Percentiles rank a stretch among this genome's conserved stretches.
Evolutionary conservation across 2,113 vertebrate species (phyloP).

Genomic region (Cryptomyrus ogoouensis): DNA sequence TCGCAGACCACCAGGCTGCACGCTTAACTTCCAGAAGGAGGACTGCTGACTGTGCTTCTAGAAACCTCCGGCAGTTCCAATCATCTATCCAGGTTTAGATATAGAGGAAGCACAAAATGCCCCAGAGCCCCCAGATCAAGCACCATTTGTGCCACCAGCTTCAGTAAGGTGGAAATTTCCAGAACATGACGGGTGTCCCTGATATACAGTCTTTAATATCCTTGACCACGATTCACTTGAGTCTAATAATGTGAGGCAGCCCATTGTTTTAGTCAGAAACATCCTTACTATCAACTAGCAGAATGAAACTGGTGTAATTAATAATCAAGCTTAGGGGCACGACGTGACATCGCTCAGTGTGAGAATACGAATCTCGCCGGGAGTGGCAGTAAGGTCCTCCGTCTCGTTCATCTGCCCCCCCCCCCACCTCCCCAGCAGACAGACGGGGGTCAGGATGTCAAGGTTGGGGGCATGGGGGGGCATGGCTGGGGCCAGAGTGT

Average conservation of each 20-base stretch:
- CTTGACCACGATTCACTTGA: background rate
- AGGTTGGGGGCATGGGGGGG: background rate
- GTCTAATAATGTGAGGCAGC: constrained; percentile 27
- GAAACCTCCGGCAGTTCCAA: background rate
- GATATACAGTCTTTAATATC: background rate
- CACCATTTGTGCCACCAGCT: background rate
- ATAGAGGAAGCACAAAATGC: background rate
- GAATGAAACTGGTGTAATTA: constrained; percentile 30
- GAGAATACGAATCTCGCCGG: background rate
- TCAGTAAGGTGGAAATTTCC: background rate
- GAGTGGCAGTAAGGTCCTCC: background rate
- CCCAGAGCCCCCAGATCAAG: background rate
- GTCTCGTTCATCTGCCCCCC: background rate
- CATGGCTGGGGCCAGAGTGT: background rate
- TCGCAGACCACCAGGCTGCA: background rate
- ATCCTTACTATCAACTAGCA: constrained; percentile 14
- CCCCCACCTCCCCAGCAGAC: background rate
- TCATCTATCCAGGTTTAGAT: background rate
- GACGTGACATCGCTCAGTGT: constrained; percentile 12
- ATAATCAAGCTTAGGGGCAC: constrained; percentile 16
- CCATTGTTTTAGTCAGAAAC: constrained; percentile 23
- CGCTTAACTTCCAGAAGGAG: background rate
- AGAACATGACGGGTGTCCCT: background rate
- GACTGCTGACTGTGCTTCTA: background rate
- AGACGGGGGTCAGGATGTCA: background rate